phyloP scores from a whole-genome alignment of 2,797 vertebrate genomes.

The Eupleurogrammus muticus region DNA sequence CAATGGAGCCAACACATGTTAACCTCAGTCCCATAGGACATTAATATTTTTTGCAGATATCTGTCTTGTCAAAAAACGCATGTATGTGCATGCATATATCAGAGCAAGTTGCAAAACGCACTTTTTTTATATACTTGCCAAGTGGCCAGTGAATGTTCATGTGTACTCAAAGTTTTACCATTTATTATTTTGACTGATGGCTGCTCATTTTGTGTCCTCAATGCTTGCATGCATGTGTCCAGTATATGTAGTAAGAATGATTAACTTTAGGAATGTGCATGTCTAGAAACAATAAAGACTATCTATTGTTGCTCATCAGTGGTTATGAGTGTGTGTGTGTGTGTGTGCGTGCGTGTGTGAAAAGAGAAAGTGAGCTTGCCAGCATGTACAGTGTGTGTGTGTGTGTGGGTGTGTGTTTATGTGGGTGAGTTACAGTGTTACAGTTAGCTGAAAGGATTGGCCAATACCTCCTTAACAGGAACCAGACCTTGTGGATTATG shows the following conservation, averaged over 20 bases:
- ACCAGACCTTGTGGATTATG: constrained; percentile 68
- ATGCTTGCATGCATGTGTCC: background rate
- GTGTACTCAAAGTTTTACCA: no score
- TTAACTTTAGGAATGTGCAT: background rate
- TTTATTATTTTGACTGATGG: no score
- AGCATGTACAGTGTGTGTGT: constrained; percentile 4
- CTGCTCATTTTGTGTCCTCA: no score
- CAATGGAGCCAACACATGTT: background rate
- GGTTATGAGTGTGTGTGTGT: constrained; percentile 6
- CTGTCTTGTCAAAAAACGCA: background rate
- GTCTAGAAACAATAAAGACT: background rate
- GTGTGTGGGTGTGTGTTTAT: background rate
- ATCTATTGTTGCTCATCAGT: background rate
- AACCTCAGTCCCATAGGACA: background rate
- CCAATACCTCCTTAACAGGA: constrained; percentile 70
- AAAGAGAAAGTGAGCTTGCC: background rate
- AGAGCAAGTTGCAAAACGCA: no score
- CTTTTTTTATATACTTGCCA: no score
- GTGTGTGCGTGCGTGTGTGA: background rate
- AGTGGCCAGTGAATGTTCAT: no score
- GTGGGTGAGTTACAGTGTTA: constrained; percentile 45
- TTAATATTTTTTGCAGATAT: background rate
- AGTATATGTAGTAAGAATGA: background rate
- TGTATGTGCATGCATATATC: background rate
- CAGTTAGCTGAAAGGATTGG: constrained; percentile 61